Percentiles rank a stretch among this genome's conserved stretches.
phyloP scores from a whole-genome alignment of 2,797 vertebrate genomes.

The Hafferia zeledoni region DNA sequence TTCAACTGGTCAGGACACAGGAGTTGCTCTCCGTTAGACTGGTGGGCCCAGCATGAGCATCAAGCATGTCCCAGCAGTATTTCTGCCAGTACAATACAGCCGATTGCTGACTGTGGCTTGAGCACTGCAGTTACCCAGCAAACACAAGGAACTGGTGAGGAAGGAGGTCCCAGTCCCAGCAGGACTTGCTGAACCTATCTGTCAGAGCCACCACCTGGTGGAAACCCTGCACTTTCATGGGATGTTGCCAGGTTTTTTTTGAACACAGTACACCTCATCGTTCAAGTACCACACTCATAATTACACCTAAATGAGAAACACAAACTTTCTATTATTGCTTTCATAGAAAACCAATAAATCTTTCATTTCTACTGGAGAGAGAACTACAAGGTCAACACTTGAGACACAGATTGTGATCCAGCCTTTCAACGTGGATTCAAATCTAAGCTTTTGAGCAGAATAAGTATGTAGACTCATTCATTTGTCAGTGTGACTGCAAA shows the following conservation, averaged over 20 bases:
- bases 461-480: not conserved
- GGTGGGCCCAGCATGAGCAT: rapidly evolving
- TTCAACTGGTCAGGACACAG: not conserved
- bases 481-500: not conserved
- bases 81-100: not conserved
- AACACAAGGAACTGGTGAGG: not conserved
- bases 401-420: not conserved
- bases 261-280: not conserved
- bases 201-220: rapidly evolving
- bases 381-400: not conserved
- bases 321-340: not conserved
- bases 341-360: not conserved
- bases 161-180: not conserved
- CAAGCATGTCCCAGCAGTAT: not conserved
- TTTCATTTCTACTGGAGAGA: not conserved
- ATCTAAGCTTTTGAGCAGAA: not conserved
- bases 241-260: not conserved
- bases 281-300: not conserved
- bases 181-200: rapidly evolving
- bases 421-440: not conserved
- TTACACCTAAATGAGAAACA: conserved; percentile 1
- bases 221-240: not conserved
- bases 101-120: not conserved
- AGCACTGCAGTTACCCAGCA: not conserved
- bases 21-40: not conserved